Conservation (phyloP, 2,113 vertebrate genomes). For the Abramis brama region DNA sequence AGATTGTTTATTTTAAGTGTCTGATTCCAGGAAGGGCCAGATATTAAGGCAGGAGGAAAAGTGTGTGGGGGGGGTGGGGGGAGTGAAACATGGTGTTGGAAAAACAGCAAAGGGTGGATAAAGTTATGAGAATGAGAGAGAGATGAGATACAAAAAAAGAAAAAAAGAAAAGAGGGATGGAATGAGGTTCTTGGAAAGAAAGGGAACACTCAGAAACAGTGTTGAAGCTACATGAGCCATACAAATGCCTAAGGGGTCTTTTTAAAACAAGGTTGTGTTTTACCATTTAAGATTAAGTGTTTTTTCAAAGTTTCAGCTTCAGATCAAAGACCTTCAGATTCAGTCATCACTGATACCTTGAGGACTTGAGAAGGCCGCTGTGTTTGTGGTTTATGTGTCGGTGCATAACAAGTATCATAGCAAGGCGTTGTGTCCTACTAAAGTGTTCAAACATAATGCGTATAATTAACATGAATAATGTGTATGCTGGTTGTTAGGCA, state of each 20-base stretch:
- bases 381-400: background rate
- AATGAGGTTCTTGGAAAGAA: slow-evolving; percentile 31
- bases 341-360: slow-evolving; percentile 2
- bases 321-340: slow-evolving; percentile 25
- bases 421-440: background rate
- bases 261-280: slow-evolving; percentile 43
- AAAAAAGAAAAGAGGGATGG: slow-evolving; percentile 25
- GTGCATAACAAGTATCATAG: background rate
- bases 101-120: slow-evolving; percentile 10
- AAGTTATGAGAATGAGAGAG: slow-evolving; percentile 14
- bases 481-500: slow-evolving; percentile 17
- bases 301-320: slow-evolving; percentile 23
- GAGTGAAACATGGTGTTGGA: slow-evolving; percentile 54
- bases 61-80: slow-evolving; percentile 60
- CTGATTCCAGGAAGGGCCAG: slow-evolving; percentile 23
- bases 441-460: background rate
- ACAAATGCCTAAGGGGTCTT: slow-evolving; percentile 20
- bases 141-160: background rate
- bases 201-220: slow-evolving; percentile 26
- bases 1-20: background rate
- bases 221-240: background rate
- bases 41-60: slow-evolving; percentile 9
- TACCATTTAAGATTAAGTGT: slow-evolving; percentile 21
- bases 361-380: background rate
- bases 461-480: background rate